Percentiles rank a stretch among this genome's conserved stretches.
phyloP scores from a whole-genome alignment of 2,888 invertebrate genomes.

The Standfussiana lucernea region DNA sequence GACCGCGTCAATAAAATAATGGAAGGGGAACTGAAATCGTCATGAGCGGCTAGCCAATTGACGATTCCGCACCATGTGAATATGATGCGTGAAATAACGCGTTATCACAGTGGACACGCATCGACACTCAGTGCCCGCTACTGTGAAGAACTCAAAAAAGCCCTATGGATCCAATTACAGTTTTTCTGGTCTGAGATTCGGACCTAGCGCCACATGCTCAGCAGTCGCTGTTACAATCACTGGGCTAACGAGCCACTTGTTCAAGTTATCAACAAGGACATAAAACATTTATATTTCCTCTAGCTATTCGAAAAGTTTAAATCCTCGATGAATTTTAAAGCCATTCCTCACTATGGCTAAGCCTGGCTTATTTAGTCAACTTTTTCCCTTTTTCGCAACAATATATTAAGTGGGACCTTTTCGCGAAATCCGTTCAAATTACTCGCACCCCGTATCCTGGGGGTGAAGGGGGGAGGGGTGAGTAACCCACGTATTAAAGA shows the following conservation, averaged over 20 bases:
- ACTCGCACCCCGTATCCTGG: constrained; percentile 73
- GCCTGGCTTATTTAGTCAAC: constrained; percentile 77
- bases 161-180: background rate
- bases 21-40: constrained; percentile 7
- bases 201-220: background rate
- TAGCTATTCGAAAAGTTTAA: constrained; percentile 12
- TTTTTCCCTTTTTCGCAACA: constrained; percentile 74
- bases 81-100: background rate
- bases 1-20: constrained; percentile 17
- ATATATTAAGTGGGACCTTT: constrained; percentile 82
- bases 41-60: constrained; percentile 18
- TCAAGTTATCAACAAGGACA: background rate
- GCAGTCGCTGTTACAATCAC: background rate
- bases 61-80: background rate
- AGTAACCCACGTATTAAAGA: constrained; percentile 60
- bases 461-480: constrained; percentile 72
- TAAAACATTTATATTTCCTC: background rate
- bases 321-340: constrained; percentile 76
- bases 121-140: background rate
- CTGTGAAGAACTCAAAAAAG: background rate
- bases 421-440: constrained; percentile 82
- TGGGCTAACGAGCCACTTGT: background rate
- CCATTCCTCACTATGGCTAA: constrained; percentile 76
- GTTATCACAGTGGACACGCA: background rate
- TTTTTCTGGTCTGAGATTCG: too few species aligned